phyloP scores from a whole-genome alignment of 2,888 invertebrate genomes.

The Griposia aprilina region DNA sequence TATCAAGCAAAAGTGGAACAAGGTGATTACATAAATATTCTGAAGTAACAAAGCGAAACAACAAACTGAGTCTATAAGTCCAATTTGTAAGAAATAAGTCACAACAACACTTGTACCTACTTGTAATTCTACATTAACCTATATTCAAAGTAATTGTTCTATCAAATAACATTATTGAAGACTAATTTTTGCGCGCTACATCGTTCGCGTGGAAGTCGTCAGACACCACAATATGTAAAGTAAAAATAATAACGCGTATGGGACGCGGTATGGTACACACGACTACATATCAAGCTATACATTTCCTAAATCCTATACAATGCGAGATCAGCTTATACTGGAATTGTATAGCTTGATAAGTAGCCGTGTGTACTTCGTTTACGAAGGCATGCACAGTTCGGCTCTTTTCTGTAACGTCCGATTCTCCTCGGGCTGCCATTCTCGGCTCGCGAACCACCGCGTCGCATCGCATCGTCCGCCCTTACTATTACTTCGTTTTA shows the following conservation, averaged over 20 bases:
- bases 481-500: no score
- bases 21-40: constrained; percentile 35
- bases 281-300: no score
- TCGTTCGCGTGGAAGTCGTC: not conserved
- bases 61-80: constrained; percentile 35
- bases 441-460: no score
- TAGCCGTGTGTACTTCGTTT: no score
- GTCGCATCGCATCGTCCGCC: no score
- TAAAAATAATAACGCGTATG: not conserved
- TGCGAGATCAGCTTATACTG: no score
- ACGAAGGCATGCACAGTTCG: no score
- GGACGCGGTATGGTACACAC: no score
- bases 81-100: constrained; percentile 48
- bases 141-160: constrained; percentile 31
- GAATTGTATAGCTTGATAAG: no score
- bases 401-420: no score
- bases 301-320: no score
- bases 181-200: not conserved
- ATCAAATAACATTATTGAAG: constrained; percentile 19
- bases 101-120: constrained; percentile 43
- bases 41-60: constrained; percentile 22
- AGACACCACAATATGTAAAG: not conserved
- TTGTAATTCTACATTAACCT: constrained; percentile 53
- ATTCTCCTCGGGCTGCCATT: no score
- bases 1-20: constrained; percentile 42